Conservation (phyloP, 2,888 invertebrate genomes). For the Micropterix aruncella region DNA sequence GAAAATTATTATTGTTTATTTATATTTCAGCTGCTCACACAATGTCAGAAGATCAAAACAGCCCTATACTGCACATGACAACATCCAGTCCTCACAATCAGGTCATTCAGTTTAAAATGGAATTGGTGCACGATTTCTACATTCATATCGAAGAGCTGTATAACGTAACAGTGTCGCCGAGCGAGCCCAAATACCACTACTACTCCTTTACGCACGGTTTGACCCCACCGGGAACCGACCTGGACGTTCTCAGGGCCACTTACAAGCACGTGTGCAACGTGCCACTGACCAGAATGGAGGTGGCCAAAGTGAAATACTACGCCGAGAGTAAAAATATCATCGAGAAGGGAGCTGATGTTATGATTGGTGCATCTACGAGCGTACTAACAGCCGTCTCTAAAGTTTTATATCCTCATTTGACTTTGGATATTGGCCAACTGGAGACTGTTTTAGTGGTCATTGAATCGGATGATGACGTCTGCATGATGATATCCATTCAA, state of each 20-base stretch:
- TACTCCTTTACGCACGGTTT: constrained; percentile 26
- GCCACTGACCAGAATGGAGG: constrained; percentile 45
- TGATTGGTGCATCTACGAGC: too few relatives aligned
- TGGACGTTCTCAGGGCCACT: constrained; percentile 17
- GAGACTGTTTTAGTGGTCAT: constrained; percentile 46
- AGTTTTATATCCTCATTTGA: too few relatives aligned
- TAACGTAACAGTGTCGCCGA: constrained; percentile 26
- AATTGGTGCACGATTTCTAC: constrained; percentile 44
- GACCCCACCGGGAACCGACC: neutral
- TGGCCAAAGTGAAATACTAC: too few relatives aligned
- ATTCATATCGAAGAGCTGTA: constrained; percentile 26
- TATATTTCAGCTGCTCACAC: too few relatives aligned
- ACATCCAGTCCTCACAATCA: constrained; percentile 45
- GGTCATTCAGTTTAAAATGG: constrained; percentile 42
- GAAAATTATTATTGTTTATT: too few relatives aligned
- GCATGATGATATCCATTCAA: constrained; percentile 70
- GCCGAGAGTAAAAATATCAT: too few relatives aligned
- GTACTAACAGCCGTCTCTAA: too few relatives aligned
- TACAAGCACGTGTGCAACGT: constrained; percentile 43
- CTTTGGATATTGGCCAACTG: too few relatives aligned
- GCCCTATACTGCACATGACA: constrained; percentile 53
- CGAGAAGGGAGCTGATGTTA: too few relatives aligned
- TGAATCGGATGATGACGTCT: constrained; percentile 49
- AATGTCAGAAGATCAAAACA: constrained; percentile 25
- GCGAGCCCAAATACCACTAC: constrained; percentile 37